Conservation (phyloP, 2,113 vertebrate species). For the Lophura nycthemera region DNA sequence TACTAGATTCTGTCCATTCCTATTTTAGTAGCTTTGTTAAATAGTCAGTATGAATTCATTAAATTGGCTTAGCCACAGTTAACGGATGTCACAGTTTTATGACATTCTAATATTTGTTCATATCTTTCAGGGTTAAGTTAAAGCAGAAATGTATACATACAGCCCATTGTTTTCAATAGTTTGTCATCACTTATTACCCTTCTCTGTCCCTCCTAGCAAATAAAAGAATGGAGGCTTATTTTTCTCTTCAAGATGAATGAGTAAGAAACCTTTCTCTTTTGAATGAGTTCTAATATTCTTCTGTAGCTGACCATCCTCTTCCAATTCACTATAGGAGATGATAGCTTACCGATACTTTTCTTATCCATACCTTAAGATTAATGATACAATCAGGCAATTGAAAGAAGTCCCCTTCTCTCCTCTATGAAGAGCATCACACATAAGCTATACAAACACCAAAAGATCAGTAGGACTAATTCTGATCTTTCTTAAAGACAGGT, state of each 20-base stretch:
- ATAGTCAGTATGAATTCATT: background rate
- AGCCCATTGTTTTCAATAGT: background rate
- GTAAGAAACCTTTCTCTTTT: background rate
- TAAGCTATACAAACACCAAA: background rate
- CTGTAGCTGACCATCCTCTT: background rate
- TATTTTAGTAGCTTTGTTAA: background rate
- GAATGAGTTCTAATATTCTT: background rate
- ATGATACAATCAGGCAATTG: background rate
- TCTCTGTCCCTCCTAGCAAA: background rate
- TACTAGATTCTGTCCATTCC: background rate
- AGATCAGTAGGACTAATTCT: background rate
- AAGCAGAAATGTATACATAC: background rate
- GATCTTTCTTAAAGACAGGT: background rate
- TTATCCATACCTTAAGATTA: background rate
- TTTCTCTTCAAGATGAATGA: background rate
- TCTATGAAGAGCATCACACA: background rate
- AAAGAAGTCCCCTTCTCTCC: background rate
- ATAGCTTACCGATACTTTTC: background rate
- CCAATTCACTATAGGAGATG: background rate
- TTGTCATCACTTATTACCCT: background rate
- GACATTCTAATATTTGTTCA: background rate
- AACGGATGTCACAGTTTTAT: background rate
- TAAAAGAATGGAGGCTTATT: background rate
- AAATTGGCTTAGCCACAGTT: background rate
- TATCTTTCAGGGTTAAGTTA: background rate